Percentiles rank a stretch among this genome's conserved stretches.
Evolutionary conservation across 2,797 vertebrate genomes (phyloP).

Genomic region (Tenualosa thibaudeaui): DNA sequence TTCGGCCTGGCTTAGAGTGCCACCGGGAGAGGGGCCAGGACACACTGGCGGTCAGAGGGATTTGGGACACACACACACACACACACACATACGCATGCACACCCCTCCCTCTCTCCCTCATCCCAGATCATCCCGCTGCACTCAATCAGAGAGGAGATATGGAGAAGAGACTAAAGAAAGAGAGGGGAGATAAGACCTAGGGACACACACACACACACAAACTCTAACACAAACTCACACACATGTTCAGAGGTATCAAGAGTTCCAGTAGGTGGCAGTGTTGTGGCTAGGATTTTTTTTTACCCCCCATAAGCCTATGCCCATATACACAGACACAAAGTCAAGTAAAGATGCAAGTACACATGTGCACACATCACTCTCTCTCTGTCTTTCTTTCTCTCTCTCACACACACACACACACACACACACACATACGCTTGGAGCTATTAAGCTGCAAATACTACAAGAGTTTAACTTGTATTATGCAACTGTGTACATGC

Average conservation of each 20-base stretch:
- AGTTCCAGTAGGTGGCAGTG: conserved; percentile 69
- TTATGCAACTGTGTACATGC: background rate
- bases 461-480: background rate
- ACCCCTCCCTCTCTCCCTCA: conserved; percentile 40
- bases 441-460: background rate
- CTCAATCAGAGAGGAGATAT: conserved; percentile 24
- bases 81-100: conserved; percentile 15
- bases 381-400: too few relatives aligned
- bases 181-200: background rate
- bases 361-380: background rate
- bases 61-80: conserved; percentile 18
- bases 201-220: background rate
- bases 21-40: conserved; percentile 29
- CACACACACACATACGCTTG: background rate
- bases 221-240: background rate
- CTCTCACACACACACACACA: background rate
- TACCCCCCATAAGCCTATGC: background rate
- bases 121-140: conserved; percentile 47
- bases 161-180: conserved; percentile 16
- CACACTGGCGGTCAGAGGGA: background rate
- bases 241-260: background rate
- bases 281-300: conserved; percentile 42
- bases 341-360: background rate
- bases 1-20: conserved; percentile 56
- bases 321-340: background rate